Base-by-base conservation (phyloP, 2,113 vertebrate genomes). In the Clinocottus analis region DNA sequence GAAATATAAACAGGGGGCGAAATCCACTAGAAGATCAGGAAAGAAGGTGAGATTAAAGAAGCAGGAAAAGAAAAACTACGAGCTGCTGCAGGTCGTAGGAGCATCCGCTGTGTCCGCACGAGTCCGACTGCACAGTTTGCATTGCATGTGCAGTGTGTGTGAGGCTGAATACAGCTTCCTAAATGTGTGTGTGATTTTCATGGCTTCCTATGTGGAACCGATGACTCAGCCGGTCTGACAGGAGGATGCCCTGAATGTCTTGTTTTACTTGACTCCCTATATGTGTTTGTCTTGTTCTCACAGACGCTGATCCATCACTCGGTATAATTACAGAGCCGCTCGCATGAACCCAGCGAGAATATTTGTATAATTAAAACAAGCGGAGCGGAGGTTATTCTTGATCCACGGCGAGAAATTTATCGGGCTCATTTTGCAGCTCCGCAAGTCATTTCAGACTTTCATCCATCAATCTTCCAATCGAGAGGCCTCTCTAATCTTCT, bases 271-370 rank as follows among this genome's bases (percentile, higher is more conserved):
- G 27, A 66, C 64, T 53, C 78, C 21, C 2, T 9, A 11, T 68
- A 84, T 45, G 5, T 73, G 72, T 84, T 83, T 83, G 58, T 59
- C n/a, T 72, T 61, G 27, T 23, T 58, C 70, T 0, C 37, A 3
- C 3, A 19, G 37, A 55, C 75, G 35, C 62, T 13, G 59, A 90
- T 80, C 61, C 75, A 77, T 87, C 83, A 77, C 19, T 75, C 64
- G 62, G 59, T 67, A 13, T 80, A 67, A 80, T 80, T 59, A 73
- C 58, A 45, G 27, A 0, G 53, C 49, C 3, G 9, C 77, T 59
- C 31, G n/a, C 19, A 77, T 62, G 66, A 82, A 87, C 45, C 67
- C 47, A 70, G n/a, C 60, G 68, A 29, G 82, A 12, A 60, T 60
- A 60, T 47, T 33, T 8, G 25, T 51, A 10, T 19, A 47, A 68